Evolutionary conservation across 2,888 invertebrate species (phyloP).

Genomic region (Leptarthrus brevirostris): DNA sequence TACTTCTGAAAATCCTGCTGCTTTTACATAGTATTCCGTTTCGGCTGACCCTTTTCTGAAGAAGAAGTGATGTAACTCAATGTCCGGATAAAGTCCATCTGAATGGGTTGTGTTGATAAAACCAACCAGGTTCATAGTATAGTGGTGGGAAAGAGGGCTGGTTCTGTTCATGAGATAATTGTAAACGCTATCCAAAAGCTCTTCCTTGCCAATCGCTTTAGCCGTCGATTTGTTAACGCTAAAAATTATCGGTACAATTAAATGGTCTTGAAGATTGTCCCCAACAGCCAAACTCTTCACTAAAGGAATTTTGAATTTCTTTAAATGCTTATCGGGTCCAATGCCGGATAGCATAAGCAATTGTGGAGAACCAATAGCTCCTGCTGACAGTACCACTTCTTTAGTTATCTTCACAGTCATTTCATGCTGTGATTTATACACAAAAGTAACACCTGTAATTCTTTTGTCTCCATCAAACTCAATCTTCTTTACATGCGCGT

Average conservation of each 20-base stretch:
- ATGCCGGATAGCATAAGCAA: constrained; percentile 64
- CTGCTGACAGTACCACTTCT: constrained; percentile 63
- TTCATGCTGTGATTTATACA: constrained; percentile 62
- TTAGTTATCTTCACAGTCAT: constrained; percentile 57
- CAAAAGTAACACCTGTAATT: constrained; percentile 69
- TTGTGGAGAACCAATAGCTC: constrained; percentile 62
- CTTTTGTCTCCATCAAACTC: constrained; percentile 68
- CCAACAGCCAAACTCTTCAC: constrained; percentile 69
- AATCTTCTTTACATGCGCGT: constrained; percentile 71
- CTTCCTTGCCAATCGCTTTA: constrained; percentile 58
- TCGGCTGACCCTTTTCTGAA: constrained; percentile 66
- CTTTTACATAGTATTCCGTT: constrained; percentile 61
- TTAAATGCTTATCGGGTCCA: constrained; percentile 59
- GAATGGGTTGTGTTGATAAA: constrained; percentile 70
- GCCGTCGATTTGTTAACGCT: constrained; percentile 64
- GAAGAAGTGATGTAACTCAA: constrained; percentile 69
- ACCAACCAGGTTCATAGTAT: constrained; percentile 67
- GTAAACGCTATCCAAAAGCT: constrained; percentile 59
- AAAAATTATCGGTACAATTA: constrained; percentile 68
- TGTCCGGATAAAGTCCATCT: constrained; percentile 70
- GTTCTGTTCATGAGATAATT: constrained; percentile 68
- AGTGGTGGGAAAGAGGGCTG: constrained; percentile 68
- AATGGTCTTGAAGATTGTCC: constrained; percentile 83
- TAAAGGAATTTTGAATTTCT: constrained; percentile 57
- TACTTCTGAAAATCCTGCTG: constrained; percentile 62